Evolutionary conservation across 2,888 invertebrate genomes (phyloP), one percentile per base, ranked within the genome.

Genomic region (Phanerotoma sp.): DNA sequence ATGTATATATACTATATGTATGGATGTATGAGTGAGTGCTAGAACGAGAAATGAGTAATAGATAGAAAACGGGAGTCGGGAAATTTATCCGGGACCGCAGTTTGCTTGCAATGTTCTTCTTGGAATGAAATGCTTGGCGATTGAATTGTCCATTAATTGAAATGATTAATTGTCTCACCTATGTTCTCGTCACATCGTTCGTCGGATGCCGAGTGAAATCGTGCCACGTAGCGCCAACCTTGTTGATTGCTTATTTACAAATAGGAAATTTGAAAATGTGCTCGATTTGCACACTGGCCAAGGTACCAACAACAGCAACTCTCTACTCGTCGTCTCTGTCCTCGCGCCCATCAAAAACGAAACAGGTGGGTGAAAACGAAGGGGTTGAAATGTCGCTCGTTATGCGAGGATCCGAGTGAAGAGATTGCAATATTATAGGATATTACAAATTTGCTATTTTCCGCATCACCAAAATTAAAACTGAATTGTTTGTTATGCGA

Each of bases 401-500:
- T 54, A 54, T 66, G 65, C 64, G 62, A 66, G 65, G 58, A 66
- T 66, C 63, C 62, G 59, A 61, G 16, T 51, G 40, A 56, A 60
- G 56, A 54, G 57, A 58, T 62, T 62, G 73, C 75, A 73, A 76
- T 77, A 75, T 75, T 75, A 74, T 77, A 77, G 77, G 77, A 77
- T 77, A 77, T 77, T 76, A 77, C 77, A 71, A 77, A 77, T 77
- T 75, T 75, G 75, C 77, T 73, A 76, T 77, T 77, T 77, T 75
- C 75, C 74, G 72, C 69, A 69, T 63, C 49, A 15, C 45, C 52
- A 65, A 70, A 74, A 75, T 77, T 73, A 77, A 74, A 77, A 75
- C 73, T 74, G 72, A 74, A 77, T 76, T 76, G 75, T 74, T 77
- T 77, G 76, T 77, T 77, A 75, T 71, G 73, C 64, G 72, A 38